These are phyloP conservation scores for Polyommatus icarus DNA, from an alignment of 2,888 invertebrate genomes.

Conservation along the genomic window DNA sequence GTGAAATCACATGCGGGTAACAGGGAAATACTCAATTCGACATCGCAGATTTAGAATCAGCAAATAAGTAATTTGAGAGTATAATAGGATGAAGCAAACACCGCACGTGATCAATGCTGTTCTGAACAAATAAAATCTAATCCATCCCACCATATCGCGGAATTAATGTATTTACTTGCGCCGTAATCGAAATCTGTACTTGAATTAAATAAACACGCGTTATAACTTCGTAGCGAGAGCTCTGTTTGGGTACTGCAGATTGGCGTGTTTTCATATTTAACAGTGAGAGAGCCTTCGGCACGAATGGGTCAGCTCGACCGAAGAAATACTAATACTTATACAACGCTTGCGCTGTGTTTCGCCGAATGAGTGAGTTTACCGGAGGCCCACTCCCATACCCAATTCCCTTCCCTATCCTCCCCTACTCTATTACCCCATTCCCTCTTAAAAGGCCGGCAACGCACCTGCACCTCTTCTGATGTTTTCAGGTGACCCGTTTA, in stretches of 20 bases:
- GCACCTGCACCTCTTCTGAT: no score
- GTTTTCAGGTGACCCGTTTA: no score
- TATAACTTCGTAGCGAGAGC: neutral
- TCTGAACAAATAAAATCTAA: conserved; percentile 27
- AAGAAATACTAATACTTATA: no score
- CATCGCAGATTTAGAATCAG: conserved; percentile 6
- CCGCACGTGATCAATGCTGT: neutral
- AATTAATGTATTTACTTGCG: conserved; percentile 1
- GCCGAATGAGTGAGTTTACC: no score
- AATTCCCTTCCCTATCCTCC: no score
- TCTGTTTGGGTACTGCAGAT: neutral
- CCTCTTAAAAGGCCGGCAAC: no score
- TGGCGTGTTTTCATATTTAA: neutral
- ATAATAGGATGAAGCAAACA: conserved; percentile 24
- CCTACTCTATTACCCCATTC: no score
- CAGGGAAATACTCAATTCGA: neutral
- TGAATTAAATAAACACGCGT: neutral
- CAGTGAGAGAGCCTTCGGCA: no score
- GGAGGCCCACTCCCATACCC: no score
- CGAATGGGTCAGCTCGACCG: no score
- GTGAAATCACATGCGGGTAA: neutral
- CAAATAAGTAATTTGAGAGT: conserved; percentile 11
- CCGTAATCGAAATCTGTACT: conserved; percentile 1
- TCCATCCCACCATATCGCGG: conserved; percentile 15
- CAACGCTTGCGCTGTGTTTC: no score